Conservation (phyloP, 2,797 vertebrate genomes). For the Urocyon cinereoargenteus region DNA sequence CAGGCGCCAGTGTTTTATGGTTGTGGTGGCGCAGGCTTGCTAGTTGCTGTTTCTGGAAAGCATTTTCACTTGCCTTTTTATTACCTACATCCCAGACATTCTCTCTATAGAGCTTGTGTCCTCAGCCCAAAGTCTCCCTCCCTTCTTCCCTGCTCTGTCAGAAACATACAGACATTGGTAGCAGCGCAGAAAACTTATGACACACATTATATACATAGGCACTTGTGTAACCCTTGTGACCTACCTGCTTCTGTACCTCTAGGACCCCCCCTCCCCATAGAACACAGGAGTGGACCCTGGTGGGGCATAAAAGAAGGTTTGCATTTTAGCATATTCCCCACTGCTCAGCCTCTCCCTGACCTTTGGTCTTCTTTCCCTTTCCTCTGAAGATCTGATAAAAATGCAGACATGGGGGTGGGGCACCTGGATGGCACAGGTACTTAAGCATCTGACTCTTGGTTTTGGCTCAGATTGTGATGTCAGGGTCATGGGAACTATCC, state of each 20-base stretch:
- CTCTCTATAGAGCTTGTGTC: neutral
- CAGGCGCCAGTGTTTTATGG: conserved; percentile 66
- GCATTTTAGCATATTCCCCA: neutral
- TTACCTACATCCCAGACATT: conserved; percentile 4
- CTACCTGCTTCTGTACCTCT: neutral
- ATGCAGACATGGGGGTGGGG: neutral
- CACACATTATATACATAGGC: neutral
- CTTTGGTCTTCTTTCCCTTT: neutral
- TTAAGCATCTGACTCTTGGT: neutral
- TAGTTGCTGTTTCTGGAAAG: conserved; percentile 34
- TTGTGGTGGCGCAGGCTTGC: neutral
- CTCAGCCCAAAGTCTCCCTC: neutral
- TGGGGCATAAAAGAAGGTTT: neutral
- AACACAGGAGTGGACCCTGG: neutral
- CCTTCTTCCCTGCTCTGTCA: neutral
- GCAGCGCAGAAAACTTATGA: neutral
- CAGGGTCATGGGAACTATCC: neutral
- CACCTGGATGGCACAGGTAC: neutral
- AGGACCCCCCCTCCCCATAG: neutral
- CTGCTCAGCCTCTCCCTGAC: neutral
- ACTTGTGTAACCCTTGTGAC: neutral
- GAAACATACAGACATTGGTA: neutral
- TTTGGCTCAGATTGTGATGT: neutral
- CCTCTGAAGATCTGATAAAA: neutral
- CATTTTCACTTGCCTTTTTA: conserved; percentile 37